A percentile compares a stretch with the other conserved stretches of the same genome.
Evolutionary conservation across 2,113 vertebrate genomes (phyloP).

Genomic region (Ranitomeya imitator): DNA sequence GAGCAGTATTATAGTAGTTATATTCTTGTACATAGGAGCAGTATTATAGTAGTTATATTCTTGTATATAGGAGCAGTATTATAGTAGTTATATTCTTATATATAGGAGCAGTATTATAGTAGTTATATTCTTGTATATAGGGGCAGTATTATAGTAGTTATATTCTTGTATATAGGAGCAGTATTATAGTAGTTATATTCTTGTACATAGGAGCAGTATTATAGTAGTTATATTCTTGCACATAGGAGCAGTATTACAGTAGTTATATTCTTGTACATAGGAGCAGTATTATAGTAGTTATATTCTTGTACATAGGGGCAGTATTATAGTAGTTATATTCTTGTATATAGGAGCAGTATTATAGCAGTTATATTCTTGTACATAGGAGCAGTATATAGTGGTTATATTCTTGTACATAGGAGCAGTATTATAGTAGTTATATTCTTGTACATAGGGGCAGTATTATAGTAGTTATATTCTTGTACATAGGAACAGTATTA

Average conservation of each 20-base stretch:
- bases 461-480: no score
- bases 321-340: not conserved
- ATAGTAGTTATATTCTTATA: slow-evolving; percentile 16
- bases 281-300: slow-evolving; percentile 8
- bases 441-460: no score
- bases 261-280: slow-evolving; percentile 15
- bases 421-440: no score
- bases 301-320: not conserved
- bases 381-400: no score
- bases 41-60: not conserved
- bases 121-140: not conserved
- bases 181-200: no score
- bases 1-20: slow-evolving; percentile 17
- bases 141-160: slow-evolving; percentile 17
- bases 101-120: not conserved
- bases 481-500: no score
- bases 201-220: not conserved
- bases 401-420: no score
- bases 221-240: slow-evolving; percentile 16
- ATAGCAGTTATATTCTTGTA: no score
- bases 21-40: not conserved
- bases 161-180: not conserved
- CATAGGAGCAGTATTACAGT: slow-evolving; percentile 1
- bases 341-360: no score
- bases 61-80: not conserved